A percentile compares a stretch with the other conserved stretches of the same genome.
These are phyloP conservation scores for Ceratothoa steindachneri DNA, from an alignment of 2,888 invertebrate species.

Conservation along the genomic window DNA sequence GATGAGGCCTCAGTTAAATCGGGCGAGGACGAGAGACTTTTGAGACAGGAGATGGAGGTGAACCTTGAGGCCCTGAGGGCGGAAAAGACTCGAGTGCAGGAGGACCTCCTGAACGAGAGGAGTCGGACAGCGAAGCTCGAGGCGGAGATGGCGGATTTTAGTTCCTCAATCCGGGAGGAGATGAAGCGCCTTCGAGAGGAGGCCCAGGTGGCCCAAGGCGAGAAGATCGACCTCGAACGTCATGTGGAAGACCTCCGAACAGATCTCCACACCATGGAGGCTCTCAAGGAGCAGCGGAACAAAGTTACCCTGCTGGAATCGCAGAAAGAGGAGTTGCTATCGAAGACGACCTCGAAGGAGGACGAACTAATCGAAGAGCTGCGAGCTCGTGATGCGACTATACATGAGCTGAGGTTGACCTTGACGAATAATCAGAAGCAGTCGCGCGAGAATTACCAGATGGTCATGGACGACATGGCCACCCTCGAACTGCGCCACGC, in stretches of 20 bases:
- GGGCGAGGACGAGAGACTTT: too few relatives aligned
- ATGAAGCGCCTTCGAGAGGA: constrained; percentile 41
- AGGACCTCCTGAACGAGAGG: background rate
- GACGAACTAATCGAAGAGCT: constrained; percentile 37
- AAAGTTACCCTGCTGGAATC: constrained; percentile 27
- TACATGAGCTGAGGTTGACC: constrained; percentile 39
- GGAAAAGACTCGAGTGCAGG: background rate
- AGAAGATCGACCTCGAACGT: too few relatives aligned
- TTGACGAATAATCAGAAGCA: constrained; percentile 46
- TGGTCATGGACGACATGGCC: constrained; percentile 37
- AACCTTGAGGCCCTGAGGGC: background rate
- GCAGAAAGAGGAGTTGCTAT: constrained; percentile 20
- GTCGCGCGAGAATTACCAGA: constrained; percentile 42
- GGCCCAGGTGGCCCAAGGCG: constrained; percentile 36
- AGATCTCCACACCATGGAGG: constrained; percentile 28
- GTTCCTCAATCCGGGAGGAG: constrained; percentile 34
- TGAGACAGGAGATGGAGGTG: background rate
- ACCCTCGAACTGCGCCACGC: constrained; percentile 2
- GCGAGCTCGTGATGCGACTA: constrained; percentile 38
- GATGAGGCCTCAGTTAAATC: too few relatives aligned
- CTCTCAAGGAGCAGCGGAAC: constrained; percentile 47
- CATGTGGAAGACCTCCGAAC: constrained; percentile 22
- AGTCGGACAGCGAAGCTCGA: too few relatives aligned
- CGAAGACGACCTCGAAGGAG: constrained; percentile 31
- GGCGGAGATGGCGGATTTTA: constrained; percentile 35